Evolutionary conservation across 2,113 vertebrate genomes (phyloP), one percentile per base, ranked within the genome.

Genomic region (Alosa alosa): DNA sequence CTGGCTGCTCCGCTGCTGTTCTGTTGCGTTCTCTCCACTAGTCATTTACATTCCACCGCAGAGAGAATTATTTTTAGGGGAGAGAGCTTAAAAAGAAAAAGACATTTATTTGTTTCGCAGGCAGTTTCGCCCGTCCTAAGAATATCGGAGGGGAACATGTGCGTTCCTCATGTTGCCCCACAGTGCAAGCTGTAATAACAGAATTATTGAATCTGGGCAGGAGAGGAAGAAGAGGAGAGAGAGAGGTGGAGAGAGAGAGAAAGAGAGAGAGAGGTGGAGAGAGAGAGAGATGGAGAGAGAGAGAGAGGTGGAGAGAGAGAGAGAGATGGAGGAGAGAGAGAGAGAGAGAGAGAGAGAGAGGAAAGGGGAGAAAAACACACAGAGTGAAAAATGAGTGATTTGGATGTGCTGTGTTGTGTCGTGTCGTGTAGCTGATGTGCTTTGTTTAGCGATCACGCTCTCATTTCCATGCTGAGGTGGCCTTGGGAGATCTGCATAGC

Each of bases 31-130:
- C 31, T 89, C 46, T 86, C 88, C 84, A 82, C 86, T 86, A 81
- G 84, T 86, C 87, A 90, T 89, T 90, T 84, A 88, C 90, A 87
- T 86, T 87, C 87, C 85, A 82, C 84, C 82, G 87, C 87, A 84
- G 72, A 88, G 82, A 82, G 86, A 82, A 45, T 88, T 87, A 87
- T 90, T 89, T 87, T 89, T 88, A 89, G 87, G 87, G 84, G 31
- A 31, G 31, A 83, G 81, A 4, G 25, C 11, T 72, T 36, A 36
- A 36, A 72, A 31, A 10, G 68, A 36, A 60, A 31, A 72, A 31
- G 68, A 36, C 68, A 72, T 72, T 72, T 72, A 36, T 72, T 72
- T 72, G 68, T 68, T n/a, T 68, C n/a, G n/a, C 57, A 31, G n/a
- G 60, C n/a, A 31, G 31, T 0, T n/a, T n/a, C 60, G 60, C 6